Base-by-base conservation (phyloP, 2,113 vertebrate genomes). In the Ceratotherium simum region DNA sequence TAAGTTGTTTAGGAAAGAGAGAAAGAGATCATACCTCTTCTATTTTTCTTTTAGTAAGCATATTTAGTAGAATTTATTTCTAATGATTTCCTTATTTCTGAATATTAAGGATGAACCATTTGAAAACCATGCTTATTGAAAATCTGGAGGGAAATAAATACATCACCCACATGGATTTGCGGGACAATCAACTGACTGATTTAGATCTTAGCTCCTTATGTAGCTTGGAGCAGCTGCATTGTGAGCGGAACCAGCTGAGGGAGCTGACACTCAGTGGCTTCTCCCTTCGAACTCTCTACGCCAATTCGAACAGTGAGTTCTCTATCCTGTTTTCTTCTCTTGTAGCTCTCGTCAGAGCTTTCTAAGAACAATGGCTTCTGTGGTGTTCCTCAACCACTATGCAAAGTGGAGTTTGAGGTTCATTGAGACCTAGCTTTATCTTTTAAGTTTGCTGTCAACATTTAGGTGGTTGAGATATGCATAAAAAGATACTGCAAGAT, bases 201-300 rank as follows among this genome's bases (percentile, higher is more conserved):
- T 98, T 99, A 90, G 99, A 99, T 98, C 99, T 99, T 97, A 99
- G 99, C 98, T 99, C 98, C 39, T 90, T 99, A 89, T 99, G 99
- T 97, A 99, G 98, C 98, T 98, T 99, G 99, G 99, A 99, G 97
- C 99, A 99, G 92, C 98, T 99, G 97, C 99, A 99, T 98, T 99
- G 99, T 39, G 99, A 99, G 94, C 99, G 99, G 87, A 99, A 99
- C 98, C 99, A 99, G 90, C 98, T 99, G 98, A 98, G 98, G 97
- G 98, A 99, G 42, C 98, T 99, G 95, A 99, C 99, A 0, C 98
- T 99, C 97, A 99, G 99, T 5, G 99, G 99, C 84, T 99, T 99
- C 97, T 99, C 98, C 31, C 99, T 99, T 95, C 99, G 99, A 93
- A 98, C 99, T 67, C 98, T 99, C 72, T 99, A 99, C 12, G 99